Evolutionary conservation across 1,140 invertebrate genomes (phyloP), one percentile per base, ranked within the genome.

Genomic region (Mactra quadrangularis): DNA sequence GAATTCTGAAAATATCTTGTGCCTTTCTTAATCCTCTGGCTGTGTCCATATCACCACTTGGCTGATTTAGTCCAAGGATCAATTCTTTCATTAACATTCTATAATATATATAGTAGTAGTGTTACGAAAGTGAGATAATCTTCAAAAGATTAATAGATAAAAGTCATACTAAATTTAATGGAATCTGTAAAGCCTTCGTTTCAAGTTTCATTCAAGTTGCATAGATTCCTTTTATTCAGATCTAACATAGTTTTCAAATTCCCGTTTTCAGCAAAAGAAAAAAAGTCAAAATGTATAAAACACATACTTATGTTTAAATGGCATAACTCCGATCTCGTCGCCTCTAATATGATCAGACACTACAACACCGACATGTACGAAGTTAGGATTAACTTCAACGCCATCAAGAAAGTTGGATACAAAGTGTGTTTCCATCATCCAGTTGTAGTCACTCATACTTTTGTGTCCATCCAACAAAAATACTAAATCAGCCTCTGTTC

Each of bases 381-480:
- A 81, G 0, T 83, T 47, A 11, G 55, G 57, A 22, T 57, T 76
- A 9, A 87, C 82, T 25, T 86, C 82, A 6, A 87, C 47, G 29
- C 82, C 83, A 47, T 84, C 83, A 27, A 87, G 59, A 25, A 87
- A 79, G 15, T 84, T 78, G 7, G 75, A 70, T 19, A 83, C 75
- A 52, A 86, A 78, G 31, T 86, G 64, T 3, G 64, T 86, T 33
- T 72, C 70, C 60, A 50, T 86, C 47, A 79, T 60, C 87, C 87
- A 87, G 71, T 85, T 74, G 17, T 79, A 35, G 1, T 45, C 45
- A 1, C 52, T 72, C 45, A 87, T 86, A 22, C 75, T 87, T 64
- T 86, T 64, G 9, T 86, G 85, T 2, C 85, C 88, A 55, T 87
- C 88, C 19, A 89, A 27, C 29, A 89, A 60, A 47, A 89, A 87